Evolutionary conservation across 2,113 vertebrate species (phyloP), one percentile per base, ranked within the genome.

Genomic region (Nestor notabilis): DNA sequence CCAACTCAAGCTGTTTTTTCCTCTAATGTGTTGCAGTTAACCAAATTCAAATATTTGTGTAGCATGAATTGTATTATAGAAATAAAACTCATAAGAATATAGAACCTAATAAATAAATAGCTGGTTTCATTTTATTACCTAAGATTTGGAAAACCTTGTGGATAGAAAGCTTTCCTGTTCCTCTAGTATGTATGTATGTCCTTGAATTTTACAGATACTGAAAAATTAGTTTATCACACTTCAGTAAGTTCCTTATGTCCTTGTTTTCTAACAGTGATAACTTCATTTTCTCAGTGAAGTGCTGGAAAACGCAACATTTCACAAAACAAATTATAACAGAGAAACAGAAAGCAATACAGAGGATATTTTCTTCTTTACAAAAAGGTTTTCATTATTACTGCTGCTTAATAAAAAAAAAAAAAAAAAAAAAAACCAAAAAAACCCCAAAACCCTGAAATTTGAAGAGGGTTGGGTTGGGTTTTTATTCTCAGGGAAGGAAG

Each of bases 221-320:
- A 82, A 91, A 96, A 95, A 74, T 44, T 82, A 91, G 49, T 90
- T 97, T 97, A 93, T 28, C 87, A 87, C 94, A 95, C 43, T 47
- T 92, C 76, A 82, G 21, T 95, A 95, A 95, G 43, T 96, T 95
- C 77, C 82, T 95, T 95, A 97, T 93, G 89, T 95, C 63, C 91
- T 81, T 90, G 64, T 92, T 96, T 95, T 95, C 75, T 53, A 84
- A 39, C 92, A 91, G 83, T 63, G 53, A 95, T 87, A 97, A 91
- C 56, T 95, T 94, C 89, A 94, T 96, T 97, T 95, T 84, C 71
- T 95, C 80, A 81, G 83, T 69, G 55, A 94, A 93, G 17, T 47
- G 46, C 68, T 84, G 44, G 33, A 94, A 95, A 96, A 94, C 29
- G 87, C 28, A 89, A 85, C 78, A 81, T 91, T 94, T 95, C 81